Base-by-base conservation (phyloP, 2,888 invertebrate species). In the Theretra japonica region DNA sequence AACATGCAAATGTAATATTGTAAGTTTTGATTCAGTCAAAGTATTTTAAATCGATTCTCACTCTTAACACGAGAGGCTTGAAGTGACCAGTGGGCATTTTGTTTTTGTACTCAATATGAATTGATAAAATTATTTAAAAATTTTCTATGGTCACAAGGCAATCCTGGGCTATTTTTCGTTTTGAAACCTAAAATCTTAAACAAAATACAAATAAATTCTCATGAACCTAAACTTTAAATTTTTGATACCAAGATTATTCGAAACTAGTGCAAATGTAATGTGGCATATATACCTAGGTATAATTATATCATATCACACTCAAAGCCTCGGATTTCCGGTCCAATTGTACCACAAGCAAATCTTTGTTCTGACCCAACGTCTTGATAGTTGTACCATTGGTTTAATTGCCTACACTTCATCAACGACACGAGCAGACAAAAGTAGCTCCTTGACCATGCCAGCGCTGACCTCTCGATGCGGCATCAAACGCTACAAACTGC, bases 381-480 rank as follows among this genome's bases (percentile, higher is more conserved):
- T 41, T 41, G 11, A 41, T 41, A 15, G 41, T 41, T n/a, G 60
- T 30, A 33, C 60, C 60, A 65, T 23, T 65, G 41, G 41, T 23
- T 17, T 69, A 53, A 53, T 21, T 2, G 56, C 17, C 53, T 53
- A 30, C 53, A 48, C 48, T 41, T 65, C 48, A 65, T 65, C 48
- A 65, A 65, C 30, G 65, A 60, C 60, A 60, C 23, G 25, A 17
- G n/a, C 62, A 58, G 58, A 70, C 57, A 70, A 70, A 58, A 58
- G 41, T 33, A 73, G 73, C 80, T 82, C 82, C 85, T 84, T 84
- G 84, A 80, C 85, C 82, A 76, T 85, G 85, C 75, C 72, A 72
- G 62, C 73, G 74, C 76, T 81, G 80, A 75, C 77, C 75, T 75
- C 71, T 60, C 41, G 28, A 71, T 48, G 33, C 62, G 41, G 33